Conservation (phyloP, 2,797 vertebrate species). For the Parotocinclus haroldoi region DNA sequence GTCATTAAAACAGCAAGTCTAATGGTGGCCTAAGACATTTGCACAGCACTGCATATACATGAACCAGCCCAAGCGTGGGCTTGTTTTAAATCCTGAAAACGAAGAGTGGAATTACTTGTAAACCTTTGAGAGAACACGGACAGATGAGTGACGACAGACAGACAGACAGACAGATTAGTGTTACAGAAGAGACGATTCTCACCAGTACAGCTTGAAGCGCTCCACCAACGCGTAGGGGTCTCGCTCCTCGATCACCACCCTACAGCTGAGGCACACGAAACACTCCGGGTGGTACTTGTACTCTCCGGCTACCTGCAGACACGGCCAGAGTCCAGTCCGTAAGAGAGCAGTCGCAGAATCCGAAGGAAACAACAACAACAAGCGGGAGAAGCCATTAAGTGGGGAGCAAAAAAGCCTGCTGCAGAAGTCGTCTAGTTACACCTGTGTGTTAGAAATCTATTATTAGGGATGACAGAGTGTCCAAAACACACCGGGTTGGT, state of each 20-base stretch:
- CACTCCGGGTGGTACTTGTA: conserved; percentile 98
- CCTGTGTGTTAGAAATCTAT: neutral
- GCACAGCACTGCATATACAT: too few relatives aligned
- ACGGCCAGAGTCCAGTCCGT: neutral
- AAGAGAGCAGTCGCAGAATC: too few relatives aligned
- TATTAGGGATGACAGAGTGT: neutral
- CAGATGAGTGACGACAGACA: neutral
- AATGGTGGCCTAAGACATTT: too few relatives aligned
- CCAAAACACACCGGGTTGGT: neutral
- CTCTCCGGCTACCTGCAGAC: conserved; percentile 87
- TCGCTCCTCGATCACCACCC: conserved; percentile 90
- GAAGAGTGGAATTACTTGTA: too few relatives aligned
- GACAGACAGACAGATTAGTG: neutral
- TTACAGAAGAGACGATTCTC: conserved; percentile 54
- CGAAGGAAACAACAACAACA: neutral
- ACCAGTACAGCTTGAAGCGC: conserved; percentile 92
- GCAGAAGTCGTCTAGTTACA: neutral
- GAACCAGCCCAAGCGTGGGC: too few relatives aligned
- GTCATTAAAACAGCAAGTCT: too few relatives aligned
- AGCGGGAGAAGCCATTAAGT: too few relatives aligned
- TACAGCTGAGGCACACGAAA: conserved; percentile 96
- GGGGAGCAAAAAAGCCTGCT: neutral
- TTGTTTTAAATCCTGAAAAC: too few relatives aligned
- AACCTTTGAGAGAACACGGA: neutral
- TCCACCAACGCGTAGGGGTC: conserved; percentile 93